Conservation (phyloP, 2,797 vertebrate genomes). For the Pelodytes ibericus region DNA sequence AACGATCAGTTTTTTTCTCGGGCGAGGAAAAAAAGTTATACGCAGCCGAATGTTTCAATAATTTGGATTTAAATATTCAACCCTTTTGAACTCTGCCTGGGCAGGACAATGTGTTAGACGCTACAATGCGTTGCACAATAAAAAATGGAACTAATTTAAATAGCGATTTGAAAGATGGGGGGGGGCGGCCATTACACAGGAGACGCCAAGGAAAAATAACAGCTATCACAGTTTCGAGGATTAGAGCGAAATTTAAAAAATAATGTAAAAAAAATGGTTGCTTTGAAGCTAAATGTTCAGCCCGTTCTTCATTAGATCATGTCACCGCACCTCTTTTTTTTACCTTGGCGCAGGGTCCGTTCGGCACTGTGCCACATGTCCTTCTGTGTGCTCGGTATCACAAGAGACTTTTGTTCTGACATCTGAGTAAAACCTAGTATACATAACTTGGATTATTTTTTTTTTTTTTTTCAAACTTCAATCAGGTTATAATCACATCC, state of each 20-base stretch:
- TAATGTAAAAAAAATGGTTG: neutral
- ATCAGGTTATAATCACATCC: neutral
- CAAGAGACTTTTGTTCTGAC: neutral
- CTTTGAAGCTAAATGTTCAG: neutral
- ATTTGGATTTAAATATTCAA: constrained; percentile 33
- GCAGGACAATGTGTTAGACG: neutral
- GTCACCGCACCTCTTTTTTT: too few relatives aligned
- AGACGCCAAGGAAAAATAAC: neutral
- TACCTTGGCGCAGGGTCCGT: neutral
- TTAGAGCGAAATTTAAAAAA: too few relatives aligned
- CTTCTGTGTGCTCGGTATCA: neutral
- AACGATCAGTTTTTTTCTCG: constrained; percentile 28
- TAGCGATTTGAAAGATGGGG: neutral
- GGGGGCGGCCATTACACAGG: neutral
- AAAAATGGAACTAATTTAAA: neutral
- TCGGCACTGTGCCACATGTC: neutral
- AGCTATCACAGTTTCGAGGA: neutral
- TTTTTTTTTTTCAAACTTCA: too few relatives aligned
- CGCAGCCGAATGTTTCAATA: constrained; percentile 35
- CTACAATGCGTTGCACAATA: neutral
- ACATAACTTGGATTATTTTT: neutral
- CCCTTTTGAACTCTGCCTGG: constrained; percentile 2
- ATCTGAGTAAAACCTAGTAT: neutral
- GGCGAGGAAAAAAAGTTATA: constrained; percentile 23
- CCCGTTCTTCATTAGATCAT: neutral